Evolutionary conservation across 2,888 invertebrate species (phyloP), one percentile per base, ranked within the genome.

Genomic region (Lasioglossum pauxillum): DNA sequence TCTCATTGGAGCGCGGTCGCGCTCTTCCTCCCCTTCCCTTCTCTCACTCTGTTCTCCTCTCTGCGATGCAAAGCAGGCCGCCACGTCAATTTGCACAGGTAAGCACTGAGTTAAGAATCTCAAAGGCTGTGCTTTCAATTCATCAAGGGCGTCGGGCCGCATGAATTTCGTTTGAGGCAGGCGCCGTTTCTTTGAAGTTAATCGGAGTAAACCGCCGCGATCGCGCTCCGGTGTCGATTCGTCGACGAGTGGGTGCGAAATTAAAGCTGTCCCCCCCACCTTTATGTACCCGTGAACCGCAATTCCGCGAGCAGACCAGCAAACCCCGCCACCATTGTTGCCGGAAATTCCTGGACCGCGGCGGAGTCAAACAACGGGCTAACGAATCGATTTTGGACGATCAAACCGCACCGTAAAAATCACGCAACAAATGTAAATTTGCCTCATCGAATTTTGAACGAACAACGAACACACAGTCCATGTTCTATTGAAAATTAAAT

Each of bases 71-170:
- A 91, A 89, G 75, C 85, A 87, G 85, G 35, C 85, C 75, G 80
- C 81, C 85, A 72, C 84, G 82, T 88, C 87, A 85, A 90, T 90
- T 90, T 90, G 86, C 83, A 89, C 86, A 76, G 80, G 88, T 89
- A 89, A 90, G 90, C 82, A 81, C 75, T 77, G 86, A 76, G 86
- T 83, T 90, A 90, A 91, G 90, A 91, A 89, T 88, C 86, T 90
- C 86, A 88, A 86, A 91, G 86, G 86, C 84, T 44, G 75, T 78
- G 87, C 84, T 86, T 84, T 89, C 81, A 73, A 89, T 89, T 91
- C 86, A 91, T 88, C 83, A 85, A 75, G 78, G 78, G 84, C 64
- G 83, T 82, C 85, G 82, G 75, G 78, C 80, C 69, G 84, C 82
- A 90, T 82, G 82, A 90, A 91, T 87, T 85, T 90, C 79, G 83